These are phyloP conservation scores for Brenthis hecate DNA, from an alignment of 2,888 invertebrate genomes.

Conservation along the genomic window DNA sequence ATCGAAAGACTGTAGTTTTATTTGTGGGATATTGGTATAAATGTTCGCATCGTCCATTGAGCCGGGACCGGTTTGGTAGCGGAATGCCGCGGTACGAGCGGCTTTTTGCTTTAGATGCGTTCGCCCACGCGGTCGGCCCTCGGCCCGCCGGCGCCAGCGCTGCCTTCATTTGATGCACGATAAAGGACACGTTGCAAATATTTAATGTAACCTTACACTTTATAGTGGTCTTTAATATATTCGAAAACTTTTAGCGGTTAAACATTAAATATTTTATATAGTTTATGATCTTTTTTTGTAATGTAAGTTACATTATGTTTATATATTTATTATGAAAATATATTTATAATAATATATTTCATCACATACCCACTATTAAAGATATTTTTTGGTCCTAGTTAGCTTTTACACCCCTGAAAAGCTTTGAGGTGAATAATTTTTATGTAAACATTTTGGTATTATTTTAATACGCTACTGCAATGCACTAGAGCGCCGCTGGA, in stretches of 20 bases:
- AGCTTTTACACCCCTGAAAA: not conserved
- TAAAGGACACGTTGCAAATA: conserved; percentile 72
- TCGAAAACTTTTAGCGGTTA: not conserved
- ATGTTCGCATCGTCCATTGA: conserved; percentile 68
- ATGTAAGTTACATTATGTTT: too few relatives aligned
- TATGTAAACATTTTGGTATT: conserved; percentile 2
- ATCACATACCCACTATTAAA: too few relatives aligned
- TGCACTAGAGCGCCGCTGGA: conserved; percentile 43
- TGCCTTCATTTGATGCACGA: conserved; percentile 56
- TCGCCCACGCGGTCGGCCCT: conserved; percentile 64
- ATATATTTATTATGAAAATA: too few relatives aligned
- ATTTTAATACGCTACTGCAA: conserved; percentile 15
- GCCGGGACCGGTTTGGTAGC: conserved; percentile 69
- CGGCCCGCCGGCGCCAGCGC: conserved; percentile 55
- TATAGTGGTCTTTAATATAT: conserved; percentile 26
- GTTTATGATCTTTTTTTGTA: not conserved
- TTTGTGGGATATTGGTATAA: conserved; percentile 40
- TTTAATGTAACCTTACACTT: conserved; percentile 54
- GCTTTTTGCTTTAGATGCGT: conserved; percentile 71
- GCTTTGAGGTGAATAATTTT: not conserved
- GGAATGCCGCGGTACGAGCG: conserved; percentile 72
- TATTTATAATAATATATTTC: too few relatives aligned
- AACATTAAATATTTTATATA: not conserved
- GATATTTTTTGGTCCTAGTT: not conserved
- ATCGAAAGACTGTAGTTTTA: conserved; percentile 52